phyloP scores from a whole-genome alignment of 1,140 invertebrate species.

The Caenorhabditis brenneri region DNA sequence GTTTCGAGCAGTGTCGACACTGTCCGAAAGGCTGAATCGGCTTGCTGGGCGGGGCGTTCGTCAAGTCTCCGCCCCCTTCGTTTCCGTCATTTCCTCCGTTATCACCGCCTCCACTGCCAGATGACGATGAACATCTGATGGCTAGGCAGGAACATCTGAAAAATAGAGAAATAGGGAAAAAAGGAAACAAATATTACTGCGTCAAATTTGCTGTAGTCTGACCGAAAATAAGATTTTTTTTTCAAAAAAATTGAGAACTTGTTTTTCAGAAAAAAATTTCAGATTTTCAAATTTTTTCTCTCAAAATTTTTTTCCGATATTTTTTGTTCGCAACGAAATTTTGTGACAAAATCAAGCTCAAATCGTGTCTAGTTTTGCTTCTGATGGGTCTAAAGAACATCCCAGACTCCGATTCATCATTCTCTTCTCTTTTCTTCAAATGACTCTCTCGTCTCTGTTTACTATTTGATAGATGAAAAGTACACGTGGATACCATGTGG shows the following conservation, averaged over 20 bases:
- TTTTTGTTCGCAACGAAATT: too few species aligned
- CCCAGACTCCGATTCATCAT: too few species aligned
- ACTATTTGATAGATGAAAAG: background rate
- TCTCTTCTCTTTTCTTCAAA: background rate
- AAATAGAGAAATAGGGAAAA: background rate
- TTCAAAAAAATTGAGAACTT: too few species aligned
- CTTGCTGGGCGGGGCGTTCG: constrained; percentile 43
- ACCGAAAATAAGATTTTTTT: too few species aligned
- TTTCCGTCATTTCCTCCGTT: constrained; percentile 24
- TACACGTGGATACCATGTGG: too few species aligned
- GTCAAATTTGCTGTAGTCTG: too few species aligned
- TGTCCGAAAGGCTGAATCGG: constrained; percentile 50
- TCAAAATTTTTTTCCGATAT: too few species aligned
- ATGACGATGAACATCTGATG: constrained; percentile 21
- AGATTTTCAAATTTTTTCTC: too few species aligned
- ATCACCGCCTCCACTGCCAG: background rate
- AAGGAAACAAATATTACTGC: too few species aligned
- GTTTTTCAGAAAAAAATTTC: too few species aligned
- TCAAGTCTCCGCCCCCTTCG: constrained; percentile 43
- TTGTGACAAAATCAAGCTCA: background rate
- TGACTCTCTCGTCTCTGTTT: background rate
- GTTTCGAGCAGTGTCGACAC: constrained; percentile 57
- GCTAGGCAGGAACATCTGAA: constrained; percentile 8
- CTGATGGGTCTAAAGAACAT: background rate
- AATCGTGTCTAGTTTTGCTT: too few species aligned